Conservation (phyloP, 2,888 invertebrate species). For the Drepana falcataria region DNA sequence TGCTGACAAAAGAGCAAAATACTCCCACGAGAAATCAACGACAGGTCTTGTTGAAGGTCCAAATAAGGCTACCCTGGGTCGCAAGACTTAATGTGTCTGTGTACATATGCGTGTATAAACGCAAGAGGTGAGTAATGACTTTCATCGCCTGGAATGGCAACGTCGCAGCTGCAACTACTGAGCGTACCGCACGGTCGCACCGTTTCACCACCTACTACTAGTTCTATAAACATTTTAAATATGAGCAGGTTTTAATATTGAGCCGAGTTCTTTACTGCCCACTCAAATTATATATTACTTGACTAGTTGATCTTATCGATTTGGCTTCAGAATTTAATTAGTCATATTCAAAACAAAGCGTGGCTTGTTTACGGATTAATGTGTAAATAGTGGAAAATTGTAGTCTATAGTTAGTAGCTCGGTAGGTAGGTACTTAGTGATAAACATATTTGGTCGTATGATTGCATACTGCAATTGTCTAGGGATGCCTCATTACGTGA, state of each 20-base stretch:
- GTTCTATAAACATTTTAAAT: constrained; percentile 13
- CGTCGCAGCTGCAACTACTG: constrained; percentile 44
- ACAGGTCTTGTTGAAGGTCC: constrained; percentile 31
- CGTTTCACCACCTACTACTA: constrained; percentile 45
- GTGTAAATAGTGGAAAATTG: background rate
- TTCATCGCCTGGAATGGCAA: constrained; percentile 72
- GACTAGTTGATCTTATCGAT: too few species aligned
- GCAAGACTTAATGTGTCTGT: constrained; percentile 34
- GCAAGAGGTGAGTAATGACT: constrained; percentile 54
- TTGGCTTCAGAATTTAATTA: too few species aligned
- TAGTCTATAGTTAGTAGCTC: background rate
- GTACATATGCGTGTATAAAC: constrained; percentile 28
- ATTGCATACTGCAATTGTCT: constrained; percentile 23
- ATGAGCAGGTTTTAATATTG: too few species aligned
- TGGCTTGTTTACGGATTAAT: background rate
- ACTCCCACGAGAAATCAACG: constrained; percentile 50
- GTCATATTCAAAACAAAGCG: too few species aligned
- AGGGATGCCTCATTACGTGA: constrained; percentile 52
- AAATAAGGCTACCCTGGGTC: constrained; percentile 49
- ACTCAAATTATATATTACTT: too few species aligned
- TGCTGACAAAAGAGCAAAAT: constrained; percentile 34
- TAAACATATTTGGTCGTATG: background rate
- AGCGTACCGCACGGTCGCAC: constrained; percentile 50
- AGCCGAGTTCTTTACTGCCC: too few species aligned
- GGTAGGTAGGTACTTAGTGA: background rate